Evolutionary conservation across 2,888 invertebrate genomes (phyloP).

Genomic region (Adineta ricciae): DNA sequence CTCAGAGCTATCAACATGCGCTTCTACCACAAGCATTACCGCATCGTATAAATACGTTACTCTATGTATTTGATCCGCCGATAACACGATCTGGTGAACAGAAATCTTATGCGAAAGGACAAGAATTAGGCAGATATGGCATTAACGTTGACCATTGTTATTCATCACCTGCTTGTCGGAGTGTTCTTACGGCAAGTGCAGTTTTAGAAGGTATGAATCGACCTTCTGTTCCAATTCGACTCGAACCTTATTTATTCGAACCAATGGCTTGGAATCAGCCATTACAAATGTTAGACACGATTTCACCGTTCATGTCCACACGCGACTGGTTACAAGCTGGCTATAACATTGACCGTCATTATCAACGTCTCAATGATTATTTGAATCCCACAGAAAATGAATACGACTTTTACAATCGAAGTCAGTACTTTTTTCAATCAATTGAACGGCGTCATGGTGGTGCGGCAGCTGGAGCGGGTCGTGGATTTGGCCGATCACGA

Average conservation of each 20-base stretch:
- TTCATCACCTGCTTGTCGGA: background rate
- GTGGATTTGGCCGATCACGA: background rate
- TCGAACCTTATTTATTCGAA: background rate
- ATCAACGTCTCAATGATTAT: background rate
- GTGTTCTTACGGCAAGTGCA: background rate
- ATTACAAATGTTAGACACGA: background rate
- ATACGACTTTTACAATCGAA: background rate
- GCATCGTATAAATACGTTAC: background rate
- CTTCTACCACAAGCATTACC: background rate
- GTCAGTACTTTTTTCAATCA: background rate
- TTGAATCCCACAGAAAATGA: background rate
- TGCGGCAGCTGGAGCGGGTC: background rate
- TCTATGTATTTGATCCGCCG: slow-evolving; percentile 1
- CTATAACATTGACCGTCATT: background rate
- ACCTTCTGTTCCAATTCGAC: background rate
- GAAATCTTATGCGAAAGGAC: background rate
- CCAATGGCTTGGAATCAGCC: background rate
- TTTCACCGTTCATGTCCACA: background rate
- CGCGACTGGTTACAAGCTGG: background rate
- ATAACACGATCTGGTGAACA: background rate
- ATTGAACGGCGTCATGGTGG: background rate
- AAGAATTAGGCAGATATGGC: background rate
- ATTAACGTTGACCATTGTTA: background rate
- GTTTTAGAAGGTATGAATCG: background rate
- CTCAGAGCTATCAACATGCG: background rate